These are phyloP conservation scores for Holcopasites calliopsidis DNA, from an alignment of 1,140 invertebrate genomes.

Conservation along the genomic window DNA sequence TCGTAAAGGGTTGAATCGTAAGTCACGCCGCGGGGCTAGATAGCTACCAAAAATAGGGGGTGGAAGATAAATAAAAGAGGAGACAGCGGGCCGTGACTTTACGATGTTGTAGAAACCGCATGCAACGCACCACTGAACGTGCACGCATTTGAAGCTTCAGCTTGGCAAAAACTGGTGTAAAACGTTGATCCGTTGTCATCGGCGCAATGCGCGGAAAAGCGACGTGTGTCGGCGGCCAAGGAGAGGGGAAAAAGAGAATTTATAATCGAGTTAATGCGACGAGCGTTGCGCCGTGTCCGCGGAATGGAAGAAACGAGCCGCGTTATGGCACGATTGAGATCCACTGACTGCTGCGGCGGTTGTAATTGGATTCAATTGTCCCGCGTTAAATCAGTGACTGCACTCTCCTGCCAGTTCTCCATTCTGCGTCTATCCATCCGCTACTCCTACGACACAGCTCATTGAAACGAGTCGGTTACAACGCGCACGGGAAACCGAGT, in stretches of 20 bases:
- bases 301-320: slow-evolving; percentile 53
- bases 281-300: slow-evolving; percentile 17
- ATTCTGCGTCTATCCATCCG: slow-evolving; percentile 70
- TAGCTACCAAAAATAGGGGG: not conserved
- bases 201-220: not conserved
- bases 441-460: slow-evolving; percentile 69
- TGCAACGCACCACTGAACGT: slow-evolving; percentile 6
- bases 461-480: slow-evolving; percentile 70
- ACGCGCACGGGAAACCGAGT: slow-evolving; percentile 52
- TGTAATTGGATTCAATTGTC: slow-evolving; percentile 80
- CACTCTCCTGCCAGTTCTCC: slow-evolving; percentile 67
- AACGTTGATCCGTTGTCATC: not conserved
- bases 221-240: not conserved
- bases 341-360: slow-evolving; percentile 69
- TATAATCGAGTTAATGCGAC: slow-evolving; percentile 15
- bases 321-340: slow-evolving; percentile 60
- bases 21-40: no score
- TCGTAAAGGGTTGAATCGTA: no score
- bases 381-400: slow-evolving; percentile 79
- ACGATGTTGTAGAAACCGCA: slow-evolving; percentile 1
- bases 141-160: slow-evolving; percentile 15
- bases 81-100: not conserved
- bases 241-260: not conserved
- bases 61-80: not conserved
- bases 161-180: slow-evolving; percentile 1